Percentiles rank a stretch among this genome's conserved stretches.
Conservation (phyloP, 1,140 invertebrate genomes). For the Anastatus disparis region DNA sequence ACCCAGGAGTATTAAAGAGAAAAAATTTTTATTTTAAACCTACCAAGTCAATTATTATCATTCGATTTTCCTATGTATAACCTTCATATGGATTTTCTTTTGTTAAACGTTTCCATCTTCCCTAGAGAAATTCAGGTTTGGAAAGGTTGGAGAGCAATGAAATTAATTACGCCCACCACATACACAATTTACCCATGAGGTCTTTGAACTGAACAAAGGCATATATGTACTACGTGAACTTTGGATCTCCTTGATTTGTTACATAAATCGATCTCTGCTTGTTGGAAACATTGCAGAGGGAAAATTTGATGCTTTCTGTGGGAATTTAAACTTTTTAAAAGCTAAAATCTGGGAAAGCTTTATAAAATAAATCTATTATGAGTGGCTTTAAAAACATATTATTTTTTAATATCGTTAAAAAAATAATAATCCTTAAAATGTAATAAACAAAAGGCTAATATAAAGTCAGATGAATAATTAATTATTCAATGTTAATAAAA, state of each 20-base stretch:
- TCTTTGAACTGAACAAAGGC: constrained; percentile 18
- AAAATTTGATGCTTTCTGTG: background rate
- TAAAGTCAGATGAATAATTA: too few relatives aligned
- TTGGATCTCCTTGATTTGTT: background rate
- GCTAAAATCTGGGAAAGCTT: too few relatives aligned
- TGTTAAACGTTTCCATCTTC: background rate
- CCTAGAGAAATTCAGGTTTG: background rate
- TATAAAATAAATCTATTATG: too few relatives aligned
- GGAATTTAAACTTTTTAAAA: too few relatives aligned
- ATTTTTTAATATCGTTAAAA: too few relatives aligned
- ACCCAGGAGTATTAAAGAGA: too few relatives aligned
- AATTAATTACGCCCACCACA: constrained; percentile 25
- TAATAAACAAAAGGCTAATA: too few relatives aligned
- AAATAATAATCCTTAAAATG: too few relatives aligned
- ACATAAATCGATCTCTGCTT: background rate
- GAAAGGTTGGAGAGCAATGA: background rate
- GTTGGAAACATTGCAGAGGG: background rate
- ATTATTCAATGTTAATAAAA: too few relatives aligned
- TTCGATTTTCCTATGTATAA: background rate
- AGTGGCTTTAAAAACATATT: too few relatives aligned
- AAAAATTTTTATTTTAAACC: too few relatives aligned
- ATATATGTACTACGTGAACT: background rate
- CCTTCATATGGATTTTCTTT: background rate
- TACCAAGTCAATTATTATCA: background rate
- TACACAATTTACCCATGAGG: background rate